Base-by-base conservation (phyloP, 2,797 vertebrate genomes). In the Rhynchonycteris naso region DNA sequence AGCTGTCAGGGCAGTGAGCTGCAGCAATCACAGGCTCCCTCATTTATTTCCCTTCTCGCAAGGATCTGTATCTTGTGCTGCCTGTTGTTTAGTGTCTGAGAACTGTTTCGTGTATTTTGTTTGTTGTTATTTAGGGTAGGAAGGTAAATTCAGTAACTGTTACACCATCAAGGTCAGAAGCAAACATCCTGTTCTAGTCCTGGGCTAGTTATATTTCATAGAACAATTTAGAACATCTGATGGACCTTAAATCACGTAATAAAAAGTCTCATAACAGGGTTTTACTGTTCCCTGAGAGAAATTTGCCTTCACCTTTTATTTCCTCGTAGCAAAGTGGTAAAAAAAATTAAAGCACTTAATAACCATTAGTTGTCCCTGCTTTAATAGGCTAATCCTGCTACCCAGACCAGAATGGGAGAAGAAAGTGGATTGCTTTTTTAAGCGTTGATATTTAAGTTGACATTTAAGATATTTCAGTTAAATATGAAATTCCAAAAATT, bases 401-500 rank as follows among this genome's bases (percentile, higher is more conserved):
- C 15, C 54, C 30, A n/a, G 66, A 8, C 43, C 78, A 94, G 19
- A 22, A 16, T 14, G 9, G 22, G 79, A 52, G 18, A 87, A 26
- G 5, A 43, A 24, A 5, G 11, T 35, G 52, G 9, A 19, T 56
- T 8, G 11, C 38, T 92, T 61, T 89, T 79, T 47, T 38, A 90
- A 84, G 50, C 21, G 50, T 0, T 88, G 68, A 74, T 47, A 92
- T 76, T 94, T 91, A 92, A 82, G n/a, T 61, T 83, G 76, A 35
- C 90, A 15, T 72, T 93, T 85, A 82, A 76, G 75, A 38, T 79
- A 38, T n/a, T 47, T 86, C 28, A 81, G 72, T 78, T 90, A 88
- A 94, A 72, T n/a, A 76, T 11, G n/a, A 87, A 87, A 94, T 89
- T 92, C 28, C 28, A 87, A 76, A 87, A 50, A 56, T 47, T 78